Evolutionary conservation across 2,113 vertebrate species (phyloP).

Genomic region (Erpornis zantholeuca): DNA sequence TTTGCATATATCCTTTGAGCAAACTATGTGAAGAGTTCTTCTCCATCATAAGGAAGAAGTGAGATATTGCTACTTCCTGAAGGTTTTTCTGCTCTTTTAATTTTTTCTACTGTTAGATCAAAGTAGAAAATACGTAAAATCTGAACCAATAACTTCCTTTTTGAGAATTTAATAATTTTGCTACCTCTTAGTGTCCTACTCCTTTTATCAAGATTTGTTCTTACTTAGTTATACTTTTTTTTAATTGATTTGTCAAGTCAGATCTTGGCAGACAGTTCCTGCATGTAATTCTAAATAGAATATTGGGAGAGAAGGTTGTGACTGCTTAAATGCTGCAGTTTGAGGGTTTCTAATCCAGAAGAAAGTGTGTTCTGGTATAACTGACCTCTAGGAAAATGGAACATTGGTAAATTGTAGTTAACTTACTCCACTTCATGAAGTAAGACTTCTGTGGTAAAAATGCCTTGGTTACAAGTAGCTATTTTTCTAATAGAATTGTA

Average conservation of each 20-base stretch:
- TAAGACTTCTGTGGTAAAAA: not conserved
- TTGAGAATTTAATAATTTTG: not conserved
- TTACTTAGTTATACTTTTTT: not conserved
- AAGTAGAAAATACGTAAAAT: not conserved
- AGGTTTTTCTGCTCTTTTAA: not conserved
- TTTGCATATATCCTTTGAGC: not conserved
- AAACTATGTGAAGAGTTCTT: not conserved
- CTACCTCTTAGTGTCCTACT: not conserved
- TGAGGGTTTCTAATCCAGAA: not conserved
- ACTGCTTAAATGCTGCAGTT: not conserved
- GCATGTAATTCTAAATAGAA: not conserved
- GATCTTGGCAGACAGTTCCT: not conserved
- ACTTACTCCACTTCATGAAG: not conserved
- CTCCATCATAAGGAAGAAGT: not conserved
- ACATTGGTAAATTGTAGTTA: not conserved
- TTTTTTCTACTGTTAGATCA: not conserved
- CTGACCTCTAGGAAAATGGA: not conserved
- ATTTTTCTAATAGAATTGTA: not conserved
- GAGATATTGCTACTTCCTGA: not conserved
- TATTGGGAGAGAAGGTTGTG: not conserved
- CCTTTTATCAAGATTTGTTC: not conserved
- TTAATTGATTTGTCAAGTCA: not conserved
- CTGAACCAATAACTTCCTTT: not conserved
- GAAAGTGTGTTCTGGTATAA: not conserved
- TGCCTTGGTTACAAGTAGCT: not conserved